phyloP scores from a whole-genome alignment of 2,113 vertebrate species.

The Sturnus vulgaris region DNA sequence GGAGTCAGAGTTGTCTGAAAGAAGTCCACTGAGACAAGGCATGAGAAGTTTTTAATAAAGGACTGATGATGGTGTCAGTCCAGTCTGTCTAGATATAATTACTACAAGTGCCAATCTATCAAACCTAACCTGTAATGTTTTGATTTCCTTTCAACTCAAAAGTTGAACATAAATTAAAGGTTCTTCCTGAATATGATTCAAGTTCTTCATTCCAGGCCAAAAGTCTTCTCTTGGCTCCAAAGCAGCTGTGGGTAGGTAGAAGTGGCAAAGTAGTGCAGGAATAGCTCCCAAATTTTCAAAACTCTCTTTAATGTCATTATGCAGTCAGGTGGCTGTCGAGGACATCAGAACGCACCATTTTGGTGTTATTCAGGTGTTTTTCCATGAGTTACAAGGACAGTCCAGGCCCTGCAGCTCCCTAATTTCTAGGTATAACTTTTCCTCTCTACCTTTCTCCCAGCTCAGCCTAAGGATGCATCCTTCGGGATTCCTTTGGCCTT shows the following conservation, averaged over 20 bases:
- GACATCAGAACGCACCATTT: not conserved
- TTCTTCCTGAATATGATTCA: not conserved
- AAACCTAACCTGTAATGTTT: not conserved
- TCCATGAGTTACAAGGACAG: not conserved
- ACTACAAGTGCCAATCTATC: not conserved
- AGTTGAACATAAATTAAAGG: not conserved
- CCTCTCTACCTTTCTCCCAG: not conserved
- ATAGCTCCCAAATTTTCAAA: not conserved
- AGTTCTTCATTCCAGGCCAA: not conserved
- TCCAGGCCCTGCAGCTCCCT: rapidly evolving
- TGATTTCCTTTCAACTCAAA: not conserved
- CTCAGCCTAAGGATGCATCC: not conserved
- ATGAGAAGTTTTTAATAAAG: too few relatives aligned
- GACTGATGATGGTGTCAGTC: too few relatives aligned
- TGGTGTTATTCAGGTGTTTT: not conserved
- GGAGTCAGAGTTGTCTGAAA: too few relatives aligned
- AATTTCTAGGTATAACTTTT: not conserved
- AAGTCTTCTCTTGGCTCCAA: not conserved
- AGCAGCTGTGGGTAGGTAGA: not conserved
- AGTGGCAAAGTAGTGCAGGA: not conserved
- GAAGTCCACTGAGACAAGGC: too few relatives aligned
- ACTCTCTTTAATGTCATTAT: not conserved
- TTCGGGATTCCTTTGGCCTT: not conserved
- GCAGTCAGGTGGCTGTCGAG: rapidly evolving
- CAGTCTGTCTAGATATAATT: too few relatives aligned